Conservation (phyloP, 2,888 invertebrate species). For the Eubasilissa splendida region DNA sequence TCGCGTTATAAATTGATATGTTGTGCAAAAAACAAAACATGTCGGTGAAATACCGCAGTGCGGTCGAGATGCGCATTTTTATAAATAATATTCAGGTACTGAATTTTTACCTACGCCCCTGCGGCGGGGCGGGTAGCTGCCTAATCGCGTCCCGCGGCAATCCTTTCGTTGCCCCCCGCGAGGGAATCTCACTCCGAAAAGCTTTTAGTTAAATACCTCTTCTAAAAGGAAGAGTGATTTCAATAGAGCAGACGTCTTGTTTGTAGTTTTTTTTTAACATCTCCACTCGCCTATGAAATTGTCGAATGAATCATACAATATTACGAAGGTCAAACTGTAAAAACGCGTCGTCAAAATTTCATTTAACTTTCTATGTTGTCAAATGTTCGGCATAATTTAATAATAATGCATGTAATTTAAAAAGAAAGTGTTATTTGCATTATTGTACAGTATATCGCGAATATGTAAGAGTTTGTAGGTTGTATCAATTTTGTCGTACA, state of each 20-base stretch:
- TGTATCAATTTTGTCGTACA: too few species aligned
- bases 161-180: conserved; percentile 21
- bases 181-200: conserved; percentile 21
- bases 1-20: background rate
- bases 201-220: conserved; percentile 32
- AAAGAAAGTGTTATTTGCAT: too few species aligned
- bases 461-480: too few species aligned
- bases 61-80: conserved; percentile 14
- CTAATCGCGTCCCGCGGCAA: background rate
- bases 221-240: conserved; percentile 34
- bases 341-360: background rate
- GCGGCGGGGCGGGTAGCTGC: too few species aligned
- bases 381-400: background rate
- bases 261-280: background rate
- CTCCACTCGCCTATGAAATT: conserved; percentile 6
- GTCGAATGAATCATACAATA: background rate
- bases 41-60: conserved; percentile 1
- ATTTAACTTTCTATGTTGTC: background rate
- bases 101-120: conserved; percentile 15
- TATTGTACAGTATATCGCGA: too few species aligned
- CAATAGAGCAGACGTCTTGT: conserved; percentile 18
- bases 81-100: conserved; percentile 2
- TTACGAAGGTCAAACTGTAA: conserved; percentile 12
- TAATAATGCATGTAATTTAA: background rate
- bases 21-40: too few species aligned